These are phyloP conservation scores for Cochlearius cochlearius DNA, from an alignment of 2,113 vertebrate genomes.

Conservation along the genomic window DNA sequence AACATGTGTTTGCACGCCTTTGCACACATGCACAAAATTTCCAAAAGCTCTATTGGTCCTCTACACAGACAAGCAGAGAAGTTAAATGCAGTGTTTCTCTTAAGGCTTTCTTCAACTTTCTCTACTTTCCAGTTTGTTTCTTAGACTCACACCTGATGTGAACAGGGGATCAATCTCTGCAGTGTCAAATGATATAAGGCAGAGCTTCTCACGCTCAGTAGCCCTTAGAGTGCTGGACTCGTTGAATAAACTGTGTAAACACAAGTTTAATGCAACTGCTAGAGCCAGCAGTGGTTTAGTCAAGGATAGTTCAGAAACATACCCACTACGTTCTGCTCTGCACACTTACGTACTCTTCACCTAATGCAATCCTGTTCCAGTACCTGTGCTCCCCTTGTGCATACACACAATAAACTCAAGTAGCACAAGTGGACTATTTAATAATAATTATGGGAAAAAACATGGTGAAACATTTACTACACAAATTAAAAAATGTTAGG, in stretches of 20 bases:
- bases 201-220: not conserved
- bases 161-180: not conserved
- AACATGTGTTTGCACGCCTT: rapidly evolving
- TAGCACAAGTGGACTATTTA: not conserved
- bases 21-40: not conserved
- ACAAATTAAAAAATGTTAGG: not conserved
- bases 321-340: not conserved
- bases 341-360: rapidly evolving
- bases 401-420: not conserved
- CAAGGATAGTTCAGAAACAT: not conserved
- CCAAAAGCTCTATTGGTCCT: not conserved
- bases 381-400: not conserved
- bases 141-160: not conserved
- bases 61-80: not conserved
- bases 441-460: not conserved
- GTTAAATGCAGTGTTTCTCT: not conserved
- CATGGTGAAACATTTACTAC: rapidly evolving
- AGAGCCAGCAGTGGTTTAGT: not conserved
- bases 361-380: not conserved
- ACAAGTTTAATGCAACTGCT: not conserved
- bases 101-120: not conserved
- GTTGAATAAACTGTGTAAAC: not conserved
- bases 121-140: not conserved
- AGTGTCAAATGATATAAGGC: not conserved
- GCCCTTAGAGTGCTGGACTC: not conserved